phyloP scores from a whole-genome alignment of 2,113 vertebrate genomes.

The Dendropsophus ebraccatus region DNA sequence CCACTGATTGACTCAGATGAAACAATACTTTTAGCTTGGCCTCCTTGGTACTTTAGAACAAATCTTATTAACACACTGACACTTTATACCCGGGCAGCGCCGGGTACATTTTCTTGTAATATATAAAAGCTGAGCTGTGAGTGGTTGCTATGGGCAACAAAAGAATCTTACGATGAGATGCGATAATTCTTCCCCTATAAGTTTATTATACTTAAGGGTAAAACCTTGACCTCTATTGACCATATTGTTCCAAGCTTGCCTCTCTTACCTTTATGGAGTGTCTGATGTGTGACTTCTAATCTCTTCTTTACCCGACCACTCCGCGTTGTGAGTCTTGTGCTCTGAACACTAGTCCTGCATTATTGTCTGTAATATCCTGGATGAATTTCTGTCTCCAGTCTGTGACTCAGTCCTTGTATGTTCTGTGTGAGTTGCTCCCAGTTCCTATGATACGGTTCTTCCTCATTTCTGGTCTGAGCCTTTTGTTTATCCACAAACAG shows the following conservation, averaged over 20 bases:
- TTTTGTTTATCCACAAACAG: slow-evolving; percentile 58
- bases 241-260: neutral
- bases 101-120: too few relatives aligned
- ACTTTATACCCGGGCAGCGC: too few relatives aligned
- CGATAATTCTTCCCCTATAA: too few relatives aligned
- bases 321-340: neutral
- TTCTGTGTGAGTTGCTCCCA: neutral
- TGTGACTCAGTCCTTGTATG: neutral
- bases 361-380: too few relatives aligned
- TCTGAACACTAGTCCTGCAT: neutral
- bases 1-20: too few relatives aligned
- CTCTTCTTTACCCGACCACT: neutral
- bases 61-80: too few relatives aligned
- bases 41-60: too few relatives aligned
- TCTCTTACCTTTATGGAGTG: neutral
- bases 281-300: neutral
- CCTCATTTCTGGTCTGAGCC: slow-evolving; percentile 43
- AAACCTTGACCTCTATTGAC: neutral
- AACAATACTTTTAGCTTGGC: too few relatives aligned
- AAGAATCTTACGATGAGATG: too few relatives aligned
- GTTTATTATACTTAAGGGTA: neutral
- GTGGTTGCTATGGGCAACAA: too few relatives aligned
- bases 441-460: slow-evolving; percentile 37
- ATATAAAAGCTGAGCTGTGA: too few relatives aligned
- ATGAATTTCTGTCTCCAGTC: neutral